Percentiles rank a stretch among this genome's conserved stretches.
Evolutionary conservation across 2,113 vertebrate genomes (phyloP).

Genomic region (Phylloscopus trochiloides): DNA sequence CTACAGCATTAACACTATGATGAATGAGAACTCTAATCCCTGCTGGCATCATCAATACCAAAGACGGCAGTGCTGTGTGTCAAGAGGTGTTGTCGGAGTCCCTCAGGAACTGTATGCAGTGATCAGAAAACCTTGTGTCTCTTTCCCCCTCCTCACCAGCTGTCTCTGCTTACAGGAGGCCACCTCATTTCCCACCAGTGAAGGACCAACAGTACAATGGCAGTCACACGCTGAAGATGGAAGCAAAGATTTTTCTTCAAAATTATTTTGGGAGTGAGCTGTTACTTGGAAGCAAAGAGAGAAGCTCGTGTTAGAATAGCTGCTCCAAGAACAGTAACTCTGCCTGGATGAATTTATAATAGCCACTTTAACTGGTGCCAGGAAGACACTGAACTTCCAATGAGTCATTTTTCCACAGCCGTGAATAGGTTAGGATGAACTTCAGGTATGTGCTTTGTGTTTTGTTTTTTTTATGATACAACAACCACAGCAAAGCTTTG

Average conservation of each 20-base stretch:
- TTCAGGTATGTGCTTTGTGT: neutral
- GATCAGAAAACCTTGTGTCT: neutral
- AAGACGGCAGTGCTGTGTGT: neutral
- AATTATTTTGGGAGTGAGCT: neutral
- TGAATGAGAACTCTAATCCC: conserved; percentile 1
- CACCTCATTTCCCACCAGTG: neutral
- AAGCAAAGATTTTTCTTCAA: neutral
- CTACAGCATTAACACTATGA: neutral
- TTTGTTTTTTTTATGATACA: neutral
- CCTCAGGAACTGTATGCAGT: neutral
- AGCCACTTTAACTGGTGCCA: neutral
- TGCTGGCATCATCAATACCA: neutral
- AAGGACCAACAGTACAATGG: neutral
- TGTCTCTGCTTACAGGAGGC: neutral
- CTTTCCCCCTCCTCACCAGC: neutral
- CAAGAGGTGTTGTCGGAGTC: neutral
- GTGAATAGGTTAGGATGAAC: neutral
- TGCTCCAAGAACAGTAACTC: neutral
- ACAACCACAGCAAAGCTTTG: neutral
- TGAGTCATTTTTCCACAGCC: conserved; percentile 18
- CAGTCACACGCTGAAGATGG: neutral
- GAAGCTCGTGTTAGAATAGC: neutral
- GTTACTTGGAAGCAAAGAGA: neutral
- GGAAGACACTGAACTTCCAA: neutral
- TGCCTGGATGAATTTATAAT: neutral